Percentiles rank a stretch among this genome's conserved stretches.
These are phyloP conservation scores for Drosophila pachea DNA, from an alignment of 1,140 invertebrate species.

Conservation along the genomic window DNA sequence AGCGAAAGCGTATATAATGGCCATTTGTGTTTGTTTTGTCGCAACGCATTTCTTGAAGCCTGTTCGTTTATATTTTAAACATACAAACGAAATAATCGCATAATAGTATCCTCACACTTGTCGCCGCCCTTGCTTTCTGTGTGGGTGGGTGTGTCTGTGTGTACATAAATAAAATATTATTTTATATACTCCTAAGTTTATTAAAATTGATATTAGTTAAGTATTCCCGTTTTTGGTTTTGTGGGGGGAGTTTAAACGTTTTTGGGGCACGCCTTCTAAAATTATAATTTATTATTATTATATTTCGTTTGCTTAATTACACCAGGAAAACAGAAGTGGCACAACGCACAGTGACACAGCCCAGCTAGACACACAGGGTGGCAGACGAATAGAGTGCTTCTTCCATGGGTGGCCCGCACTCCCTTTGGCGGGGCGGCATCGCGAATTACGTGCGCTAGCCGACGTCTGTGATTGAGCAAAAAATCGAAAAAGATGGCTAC, in stretches of 20 bases:
- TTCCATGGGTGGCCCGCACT: neutral
- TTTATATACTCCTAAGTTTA: conserved; percentile 18
- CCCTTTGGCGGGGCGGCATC: neutral
- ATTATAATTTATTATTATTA: conserved; percentile 79
- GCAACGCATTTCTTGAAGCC: conserved; percentile 60
- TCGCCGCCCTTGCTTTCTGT: neutral
- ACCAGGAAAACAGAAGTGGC: conserved; percentile 73
- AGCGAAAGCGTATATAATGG: conserved; percentile 26
- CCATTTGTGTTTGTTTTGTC: neutral
- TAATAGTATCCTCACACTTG: conserved; percentile 34
- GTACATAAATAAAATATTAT: conserved; percentile 55
- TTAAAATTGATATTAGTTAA: conserved; percentile 12
- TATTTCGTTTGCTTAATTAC: conserved; percentile 79
- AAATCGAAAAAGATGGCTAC: conserved; percentile 78
- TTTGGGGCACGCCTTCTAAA: conserved; percentile 67
- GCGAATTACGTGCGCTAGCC: neutral
- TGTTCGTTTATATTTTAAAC: conserved; percentile 78
- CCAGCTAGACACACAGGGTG: conserved; percentile 27
- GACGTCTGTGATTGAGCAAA: conserved; percentile 55
- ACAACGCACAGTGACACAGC: conserved; percentile 20
- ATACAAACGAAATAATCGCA: conserved; percentile 67
- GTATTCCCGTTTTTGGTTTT: conserved; percentile 2
- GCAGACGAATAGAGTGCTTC: conserved; percentile 13
- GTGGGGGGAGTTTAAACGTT: conserved; percentile 9
- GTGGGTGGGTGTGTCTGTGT: conserved; percentile 11